A percentile compares a stretch with the other conserved stretches of the same genome.
phyloP scores from a whole-genome alignment of 1,140 invertebrate species.

The Lasaia peninsularis region DNA sequence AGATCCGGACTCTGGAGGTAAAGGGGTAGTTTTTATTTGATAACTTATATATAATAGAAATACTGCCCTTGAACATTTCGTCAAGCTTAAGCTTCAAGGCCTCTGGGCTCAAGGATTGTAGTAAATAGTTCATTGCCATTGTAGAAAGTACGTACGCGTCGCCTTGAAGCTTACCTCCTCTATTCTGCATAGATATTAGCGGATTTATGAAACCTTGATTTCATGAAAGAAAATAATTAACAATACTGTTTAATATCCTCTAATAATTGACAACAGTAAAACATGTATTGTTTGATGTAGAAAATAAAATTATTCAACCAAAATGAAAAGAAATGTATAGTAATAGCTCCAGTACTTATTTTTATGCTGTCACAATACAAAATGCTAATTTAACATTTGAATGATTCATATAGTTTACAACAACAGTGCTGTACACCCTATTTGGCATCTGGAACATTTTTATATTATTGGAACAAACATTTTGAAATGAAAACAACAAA shows the following conservation, averaged over 20 bases:
- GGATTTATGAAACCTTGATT: conserved; percentile 3
- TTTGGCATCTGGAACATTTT: not conserved
- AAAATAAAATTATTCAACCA: not conserved
- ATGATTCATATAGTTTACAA: conserved; percentile 6
- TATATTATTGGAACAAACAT: not conserved
- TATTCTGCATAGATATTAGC: conserved; percentile 24
- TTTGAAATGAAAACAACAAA: not conserved
- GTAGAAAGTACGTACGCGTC: conserved; percentile 44
- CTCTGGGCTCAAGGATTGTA: conserved; percentile 53
- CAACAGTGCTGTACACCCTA: not conserved
- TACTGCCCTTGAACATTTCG: conserved; percentile 60
- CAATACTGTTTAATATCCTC: not conserved
- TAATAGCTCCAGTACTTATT: not conserved
- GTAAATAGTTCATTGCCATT: conserved; percentile 58
- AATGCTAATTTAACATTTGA: not conserved
- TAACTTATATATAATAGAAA: conserved; percentile 32
- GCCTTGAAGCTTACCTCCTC: conserved; percentile 31
- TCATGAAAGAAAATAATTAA: not conserved
- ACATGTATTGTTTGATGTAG: not conserved
- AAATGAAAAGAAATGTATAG: not conserved
- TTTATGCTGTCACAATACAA: not conserved
- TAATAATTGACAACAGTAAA: not conserved
- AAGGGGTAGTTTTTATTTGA: conserved; percentile 25
- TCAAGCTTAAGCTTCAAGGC: conserved; percentile 55
- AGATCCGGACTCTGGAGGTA: conserved; percentile 96